Base-by-base conservation (phyloP, 2,888 invertebrate species). In the Patella ulyssiponensis region DNA sequence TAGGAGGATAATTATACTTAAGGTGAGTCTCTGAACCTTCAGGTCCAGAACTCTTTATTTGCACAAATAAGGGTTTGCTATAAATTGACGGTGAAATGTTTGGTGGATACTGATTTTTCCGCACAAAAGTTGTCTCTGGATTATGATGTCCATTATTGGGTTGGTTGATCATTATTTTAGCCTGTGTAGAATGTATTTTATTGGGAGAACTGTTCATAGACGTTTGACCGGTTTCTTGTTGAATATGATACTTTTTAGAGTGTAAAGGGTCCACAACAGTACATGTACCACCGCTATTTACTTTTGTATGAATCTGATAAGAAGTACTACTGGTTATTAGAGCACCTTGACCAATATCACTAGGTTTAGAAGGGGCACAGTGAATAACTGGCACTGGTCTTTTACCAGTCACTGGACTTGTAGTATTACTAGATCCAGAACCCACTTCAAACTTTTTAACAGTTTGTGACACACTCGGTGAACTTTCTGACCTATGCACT, bases 11-110 rank as follows among this genome's bases (percentile, higher is more conserved):
- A 44, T 44, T 44, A 75, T 74, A 80, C 58, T 71, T 69, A 71
- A 75, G 51, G 64, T 70, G 51, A 27, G 53, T 54, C 23, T 73
- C 54, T 27, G 69, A 64, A 64, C 77, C 74, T 74, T 78, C 77
- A 27, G 74, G 71, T 23, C 77, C 80, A 17, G 76, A 74, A n/a
- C 69, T 58, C 23, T 71, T 70, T 27, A 80, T 58, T 53, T 74
- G 76, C 53, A 82, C 77, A 77, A 72, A 78, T 52, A 82, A 69
- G 4, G 82, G 82, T 58, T 75, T 58, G 58, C 51, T 73, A 73
- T 69, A 77, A 20, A 53, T 53, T 51, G 33, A n/a, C 33, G 33
- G 33, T 44, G 76, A 53, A n/a, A 71, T 72, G 52, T 58, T 58
- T 33, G 72, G 73, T 12, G 54, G 54, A 64, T 23, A 69, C 20